Conservation (phyloP, 2,797 vertebrate genomes). For the Muscicapa striata region DNA sequence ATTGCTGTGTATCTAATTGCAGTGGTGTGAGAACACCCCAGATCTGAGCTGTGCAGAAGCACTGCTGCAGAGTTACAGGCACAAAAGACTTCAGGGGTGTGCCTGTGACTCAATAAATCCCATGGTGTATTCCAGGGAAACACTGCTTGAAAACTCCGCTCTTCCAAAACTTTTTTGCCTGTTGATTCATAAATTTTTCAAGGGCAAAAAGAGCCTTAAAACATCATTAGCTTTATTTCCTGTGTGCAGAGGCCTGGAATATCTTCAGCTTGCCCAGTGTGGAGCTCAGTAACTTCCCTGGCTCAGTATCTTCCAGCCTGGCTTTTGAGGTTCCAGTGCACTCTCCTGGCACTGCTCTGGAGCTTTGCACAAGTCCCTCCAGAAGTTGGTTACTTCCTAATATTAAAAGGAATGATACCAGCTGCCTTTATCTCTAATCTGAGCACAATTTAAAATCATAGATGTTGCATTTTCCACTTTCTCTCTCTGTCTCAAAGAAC, state of each 20-base stretch:
- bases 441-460: background rate
- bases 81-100: background rate
- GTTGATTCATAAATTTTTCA: background rate
- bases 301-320: background rate
- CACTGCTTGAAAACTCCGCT: background rate
- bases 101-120: background rate
- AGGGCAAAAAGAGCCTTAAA: background rate
- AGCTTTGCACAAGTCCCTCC: background rate
- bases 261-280: background rate
- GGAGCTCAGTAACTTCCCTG: background rate
- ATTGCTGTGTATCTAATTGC: background rate
- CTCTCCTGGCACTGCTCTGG: background rate
- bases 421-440: background rate
- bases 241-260: background rate
- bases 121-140: background rate
- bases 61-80: background rate
- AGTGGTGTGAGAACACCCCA: background rate
- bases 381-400: background rate
- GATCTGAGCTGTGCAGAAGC: background rate
- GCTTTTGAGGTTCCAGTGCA: background rate
- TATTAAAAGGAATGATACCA: background rate
- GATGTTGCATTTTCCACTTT: background rate
- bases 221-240: background rate
- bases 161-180: background rate
- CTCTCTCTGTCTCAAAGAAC: background rate